Evolutionary conservation across 2,113 vertebrate genomes (phyloP), one percentile per base, ranked within the genome.

Genomic region (Salminus brasiliensis): DNA sequence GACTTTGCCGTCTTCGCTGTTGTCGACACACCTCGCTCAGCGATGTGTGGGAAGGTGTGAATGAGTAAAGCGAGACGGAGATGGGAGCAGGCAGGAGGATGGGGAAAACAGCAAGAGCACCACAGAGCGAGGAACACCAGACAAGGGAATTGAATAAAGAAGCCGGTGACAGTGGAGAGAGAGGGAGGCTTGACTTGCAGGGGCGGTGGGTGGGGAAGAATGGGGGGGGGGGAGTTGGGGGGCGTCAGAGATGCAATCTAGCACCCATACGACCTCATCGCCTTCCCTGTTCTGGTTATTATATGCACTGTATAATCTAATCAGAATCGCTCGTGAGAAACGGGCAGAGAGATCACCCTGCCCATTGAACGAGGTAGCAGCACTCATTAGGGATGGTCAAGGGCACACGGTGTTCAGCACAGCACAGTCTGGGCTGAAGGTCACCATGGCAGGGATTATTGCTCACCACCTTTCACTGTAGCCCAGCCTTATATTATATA

Each of bases 221-320:
- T 41, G 29, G 30, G 34, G 30, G 39, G 41, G 15, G 27, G 27
- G 15, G 18, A 45, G n/a, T n/a, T n/a, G n/a, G n/a, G n/a, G n/a
- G n/a, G n/a, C n/a, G n/a, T n/a, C n/a, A n/a, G 49, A 68, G 8
- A 57, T n/a, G 25, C 36, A 43, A 23, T 69, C 34, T 23, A 30
- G 21, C 66, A 18, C 32, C 27, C 4, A 21, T 32, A 1, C 1
- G 21, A 62, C 76, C 76, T 70, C 30, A 4, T 16, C 29, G 65
- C 13, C 36, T 11, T 25, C 34, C 45, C 62, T 52, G 8, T 36
- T 71, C 29, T 68, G 53, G 41, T 62, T 62, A 34, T 68, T 71
- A 55, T 78, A 67, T 71, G 23, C 25, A 36, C 2, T 7, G 27
- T 70, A 53, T 78, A 60, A 78, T 71, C 67, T 70, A 71, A 78